Conservation (phyloP, 2,113 vertebrate genomes). For the Sarotherodon lohbergeri region DNA sequence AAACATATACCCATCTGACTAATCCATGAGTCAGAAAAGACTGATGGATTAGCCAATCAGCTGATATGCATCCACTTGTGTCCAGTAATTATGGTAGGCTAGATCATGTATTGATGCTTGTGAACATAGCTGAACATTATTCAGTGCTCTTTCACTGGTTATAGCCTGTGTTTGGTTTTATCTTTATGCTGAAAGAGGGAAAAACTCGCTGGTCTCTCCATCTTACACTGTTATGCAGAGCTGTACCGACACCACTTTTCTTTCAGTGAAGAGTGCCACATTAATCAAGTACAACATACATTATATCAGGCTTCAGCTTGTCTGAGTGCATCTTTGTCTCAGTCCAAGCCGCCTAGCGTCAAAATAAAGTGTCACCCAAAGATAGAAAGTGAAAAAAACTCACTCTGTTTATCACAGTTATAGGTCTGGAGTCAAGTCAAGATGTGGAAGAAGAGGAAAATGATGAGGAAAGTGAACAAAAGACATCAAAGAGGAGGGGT, state of each 20-base stretch:
- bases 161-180: not conserved
- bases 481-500: constrained; percentile 75
- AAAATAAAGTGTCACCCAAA: not conserved
- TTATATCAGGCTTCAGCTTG: not conserved
- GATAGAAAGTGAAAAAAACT: not conserved
- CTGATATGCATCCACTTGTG: too few relatives aligned
- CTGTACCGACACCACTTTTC: not conserved
- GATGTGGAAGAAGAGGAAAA: constrained; percentile 75
- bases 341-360: not conserved
- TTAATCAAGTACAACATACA: not conserved
- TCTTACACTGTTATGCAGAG: not conserved
- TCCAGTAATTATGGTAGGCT: too few relatives aligned
- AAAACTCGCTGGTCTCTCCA: not conserved
- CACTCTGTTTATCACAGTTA: not conserved
- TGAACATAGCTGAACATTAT: not conserved
- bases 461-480: constrained; percentile 79
- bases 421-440: constrained; percentile 66
- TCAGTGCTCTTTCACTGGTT: not conserved
- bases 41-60: too few relatives aligned
- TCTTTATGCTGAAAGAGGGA: not conserved
- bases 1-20: too few relatives aligned
- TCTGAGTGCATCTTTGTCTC: not conserved
- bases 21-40: too few relatives aligned
- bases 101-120: too few relatives aligned
- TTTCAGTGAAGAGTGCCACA: not conserved